Evolutionary conservation across 2,113 vertebrate species (phyloP).

Genomic region (Lipotes vexillifer): DNA sequence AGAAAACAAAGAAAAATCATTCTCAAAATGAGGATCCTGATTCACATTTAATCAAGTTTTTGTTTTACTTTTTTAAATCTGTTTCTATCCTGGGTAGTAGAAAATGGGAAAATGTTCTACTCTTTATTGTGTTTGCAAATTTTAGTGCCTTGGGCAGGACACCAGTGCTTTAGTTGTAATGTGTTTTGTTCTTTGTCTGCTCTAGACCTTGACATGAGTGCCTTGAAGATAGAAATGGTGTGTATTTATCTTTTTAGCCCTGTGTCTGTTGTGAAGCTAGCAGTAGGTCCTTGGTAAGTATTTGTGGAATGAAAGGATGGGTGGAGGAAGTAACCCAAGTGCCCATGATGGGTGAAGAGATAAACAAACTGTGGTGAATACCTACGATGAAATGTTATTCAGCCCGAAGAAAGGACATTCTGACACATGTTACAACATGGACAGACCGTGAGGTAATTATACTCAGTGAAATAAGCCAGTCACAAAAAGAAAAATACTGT

Average conservation of each 20-base stretch:
- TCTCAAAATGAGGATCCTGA: not conserved
- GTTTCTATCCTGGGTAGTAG: not conserved
- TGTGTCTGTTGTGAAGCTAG: not conserved
- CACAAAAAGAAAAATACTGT: too few species aligned
- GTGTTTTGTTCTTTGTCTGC: not conserved
- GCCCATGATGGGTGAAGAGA: rapidly evolving
- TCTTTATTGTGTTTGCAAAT: not conserved
- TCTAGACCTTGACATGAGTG: not conserved
- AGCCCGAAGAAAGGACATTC: not conserved
- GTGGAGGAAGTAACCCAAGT: not conserved
- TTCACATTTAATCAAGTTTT: not conserved
- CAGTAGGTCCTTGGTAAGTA: rapidly evolving
- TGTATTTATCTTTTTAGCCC: not conserved
- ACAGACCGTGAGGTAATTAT: not conserved
- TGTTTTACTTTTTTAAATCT: not conserved
- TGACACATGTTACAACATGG: not conserved
- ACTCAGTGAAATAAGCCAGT: not conserved
- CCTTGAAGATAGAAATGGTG: not conserved
- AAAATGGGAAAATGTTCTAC: not conserved
- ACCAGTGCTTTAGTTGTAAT: not conserved
- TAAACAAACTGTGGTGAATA: rapidly evolving
- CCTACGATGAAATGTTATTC: too few species aligned
- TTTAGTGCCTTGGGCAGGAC: not conserved
- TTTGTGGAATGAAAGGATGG: not conserved
- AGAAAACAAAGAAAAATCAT: not conserved